These are phyloP conservation scores for Shinisaurus crocodilurus DNA, from an alignment of 2,113 vertebrate species.

Conservation along the genomic window DNA sequence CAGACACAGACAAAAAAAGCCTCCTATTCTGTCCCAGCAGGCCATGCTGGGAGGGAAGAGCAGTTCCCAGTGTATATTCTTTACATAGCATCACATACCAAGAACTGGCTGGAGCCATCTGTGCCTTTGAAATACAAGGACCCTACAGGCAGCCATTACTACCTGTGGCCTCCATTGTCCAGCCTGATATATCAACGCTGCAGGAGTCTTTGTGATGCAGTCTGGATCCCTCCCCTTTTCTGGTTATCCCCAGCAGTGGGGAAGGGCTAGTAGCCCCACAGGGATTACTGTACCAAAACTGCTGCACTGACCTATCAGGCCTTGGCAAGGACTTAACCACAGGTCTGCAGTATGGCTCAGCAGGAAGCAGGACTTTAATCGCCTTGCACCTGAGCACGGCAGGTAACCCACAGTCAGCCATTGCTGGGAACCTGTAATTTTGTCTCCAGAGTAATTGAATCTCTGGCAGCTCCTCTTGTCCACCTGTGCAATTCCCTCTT, in stretches of 20 bases:
- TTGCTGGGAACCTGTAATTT: slow-evolving; percentile 71
- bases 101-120: slow-evolving; percentile 20
- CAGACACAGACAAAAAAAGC: neutral
- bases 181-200: slow-evolving; percentile 17
- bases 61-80: neutral
- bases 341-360: slow-evolving; percentile 42
- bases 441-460: slow-evolving; percentile 25
- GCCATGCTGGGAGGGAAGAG: neutral
- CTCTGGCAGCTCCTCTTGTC: slow-evolving; percentile 22
- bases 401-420: slow-evolving; percentile 62
- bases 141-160: slow-evolving; percentile 41
- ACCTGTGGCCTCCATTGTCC: slow-evolving; percentile 30
- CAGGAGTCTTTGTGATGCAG: slow-evolving; percentile 21
- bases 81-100: neutral
- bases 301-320: slow-evolving; percentile 51
- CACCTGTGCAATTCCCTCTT: slow-evolving; percentile 12
- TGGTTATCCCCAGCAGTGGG: neutral
- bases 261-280: slow-evolving; percentile 43
- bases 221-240: neutral
- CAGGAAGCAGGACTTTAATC: slow-evolving; percentile 43
- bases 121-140: slow-evolving; percentile 22
- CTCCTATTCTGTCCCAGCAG: neutral
- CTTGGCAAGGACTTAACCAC: slow-evolving; percentile 24
- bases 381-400: slow-evolving; percentile 52
- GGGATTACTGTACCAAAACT: slow-evolving; percentile 43